Percentiles rank a stretch among this genome's conserved stretches.
phyloP scores from a whole-genome alignment of 1,140 invertebrate genomes.

The Hyposmocoma kahamanoa region DNA sequence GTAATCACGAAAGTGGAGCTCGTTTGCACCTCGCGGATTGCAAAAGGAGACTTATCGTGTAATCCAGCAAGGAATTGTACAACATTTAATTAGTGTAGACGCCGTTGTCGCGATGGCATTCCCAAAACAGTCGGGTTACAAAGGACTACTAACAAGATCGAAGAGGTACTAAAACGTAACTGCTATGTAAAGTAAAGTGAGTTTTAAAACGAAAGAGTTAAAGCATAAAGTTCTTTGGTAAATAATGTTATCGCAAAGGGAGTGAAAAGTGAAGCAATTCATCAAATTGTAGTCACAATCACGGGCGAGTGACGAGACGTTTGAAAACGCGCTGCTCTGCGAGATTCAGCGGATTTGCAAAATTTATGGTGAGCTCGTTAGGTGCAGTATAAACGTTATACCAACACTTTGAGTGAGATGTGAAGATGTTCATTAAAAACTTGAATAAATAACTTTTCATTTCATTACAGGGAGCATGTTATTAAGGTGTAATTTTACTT shows the following conservation, averaged over 20 bases:
- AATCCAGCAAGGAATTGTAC: neutral
- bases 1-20: too few species aligned
- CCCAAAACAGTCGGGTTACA: slow-evolving; percentile 11
- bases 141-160: too few species aligned
- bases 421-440: neutral
- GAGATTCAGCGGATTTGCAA: slow-evolving; percentile 33
- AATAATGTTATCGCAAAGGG: slow-evolving; percentile 10
- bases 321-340: slow-evolving; percentile 25
- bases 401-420: slow-evolving; percentile 10
- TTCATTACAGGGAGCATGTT: too few species aligned
- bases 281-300: slow-evolving; percentile 50
- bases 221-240: slow-evolving; percentile 16
- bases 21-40: too few species aligned
- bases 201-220: too few species aligned
- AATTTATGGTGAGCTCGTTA: slow-evolving; percentile 41
- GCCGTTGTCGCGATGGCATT: slow-evolving; percentile 9
- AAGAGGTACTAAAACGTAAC: too few species aligned
- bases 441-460: neutral
- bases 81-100: slow-evolving; percentile 17
- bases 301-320: slow-evolving; percentile 37
- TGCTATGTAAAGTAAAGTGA: too few species aligned
- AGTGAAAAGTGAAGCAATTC: slow-evolving; percentile 42
- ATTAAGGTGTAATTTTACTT: too few species aligned
- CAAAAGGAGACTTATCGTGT: neutral
- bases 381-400: slow-evolving; percentile 25